Evolutionary conservation across 2,888 invertebrate species (phyloP).

Genomic region (Andricus quercusramuli): DNA sequence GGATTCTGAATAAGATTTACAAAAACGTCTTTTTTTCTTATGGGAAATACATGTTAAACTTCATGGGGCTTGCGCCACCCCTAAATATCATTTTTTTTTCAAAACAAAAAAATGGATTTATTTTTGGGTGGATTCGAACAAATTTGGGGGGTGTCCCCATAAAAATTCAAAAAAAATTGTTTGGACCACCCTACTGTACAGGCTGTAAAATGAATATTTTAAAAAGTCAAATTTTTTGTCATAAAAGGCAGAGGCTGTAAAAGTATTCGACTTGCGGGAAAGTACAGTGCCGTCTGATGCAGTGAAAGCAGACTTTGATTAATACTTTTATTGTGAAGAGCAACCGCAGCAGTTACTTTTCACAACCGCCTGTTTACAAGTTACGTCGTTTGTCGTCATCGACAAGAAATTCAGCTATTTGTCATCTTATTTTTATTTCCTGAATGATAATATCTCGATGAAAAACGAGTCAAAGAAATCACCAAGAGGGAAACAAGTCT

Average conservation of each 20-base stretch:
- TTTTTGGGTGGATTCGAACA: too few relatives aligned
- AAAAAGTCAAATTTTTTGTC: background rate
- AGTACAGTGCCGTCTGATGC: background rate
- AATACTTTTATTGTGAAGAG: conserved; percentile 32
- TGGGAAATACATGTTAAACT: too few relatives aligned
- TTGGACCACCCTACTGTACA: too few relatives aligned
- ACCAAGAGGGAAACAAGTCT: background rate
- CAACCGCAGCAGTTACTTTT: conserved; percentile 12
- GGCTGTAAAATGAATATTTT: background rate
- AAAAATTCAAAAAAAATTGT: too few relatives aligned
- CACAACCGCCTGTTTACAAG: conserved; percentile 29
- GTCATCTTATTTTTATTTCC: conserved; percentile 24
- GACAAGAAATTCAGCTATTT: conserved; percentile 23
- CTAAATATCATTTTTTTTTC: too few relatives aligned
- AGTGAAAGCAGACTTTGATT: conserved; percentile 37
- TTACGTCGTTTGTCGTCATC: conserved; percentile 24
- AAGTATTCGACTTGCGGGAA: background rate
- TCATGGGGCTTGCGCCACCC: too few relatives aligned
- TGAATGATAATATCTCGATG: background rate
- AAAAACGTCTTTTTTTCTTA: too few relatives aligned
- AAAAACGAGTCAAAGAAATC: conserved; percentile 4
- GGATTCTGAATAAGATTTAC: too few relatives aligned
- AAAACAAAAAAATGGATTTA: too few relatives aligned
- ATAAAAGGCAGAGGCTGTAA: background rate
- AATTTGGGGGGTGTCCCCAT: too few relatives aligned